Percentiles rank a stretch among this genome's conserved stretches.
phyloP scores from a whole-genome alignment of 2,797 vertebrate species.

The Hemitrygon akajei region DNA sequence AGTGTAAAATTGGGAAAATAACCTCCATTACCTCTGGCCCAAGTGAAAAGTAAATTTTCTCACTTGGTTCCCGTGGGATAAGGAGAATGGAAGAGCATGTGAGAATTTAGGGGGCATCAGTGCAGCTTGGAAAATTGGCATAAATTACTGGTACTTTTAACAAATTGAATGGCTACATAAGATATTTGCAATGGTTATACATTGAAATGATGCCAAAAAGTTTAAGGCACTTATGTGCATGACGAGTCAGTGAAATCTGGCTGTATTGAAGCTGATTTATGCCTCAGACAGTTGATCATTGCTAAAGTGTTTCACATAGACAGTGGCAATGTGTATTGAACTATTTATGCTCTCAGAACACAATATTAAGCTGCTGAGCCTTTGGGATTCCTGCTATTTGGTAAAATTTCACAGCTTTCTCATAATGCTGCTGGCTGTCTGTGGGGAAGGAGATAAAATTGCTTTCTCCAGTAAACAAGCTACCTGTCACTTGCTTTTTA shows the following conservation, averaged over 20 bases:
- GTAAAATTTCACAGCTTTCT: background rate
- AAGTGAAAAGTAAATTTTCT: background rate
- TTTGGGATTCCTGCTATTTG: background rate
- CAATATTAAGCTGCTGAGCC: background rate
- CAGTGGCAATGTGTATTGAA: background rate
- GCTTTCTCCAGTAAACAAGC: constrained; percentile 13
- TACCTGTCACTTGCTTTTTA: background rate
- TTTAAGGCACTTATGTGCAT: background rate
- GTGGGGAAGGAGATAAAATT: constrained; percentile 1
- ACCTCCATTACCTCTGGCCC: background rate
- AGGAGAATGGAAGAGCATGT: background rate
- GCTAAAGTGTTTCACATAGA: background rate
- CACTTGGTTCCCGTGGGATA: background rate
- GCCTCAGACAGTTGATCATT: background rate
- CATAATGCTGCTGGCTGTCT: background rate
- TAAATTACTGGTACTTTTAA: background rate
- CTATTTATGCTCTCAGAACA: background rate
- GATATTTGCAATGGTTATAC: background rate
- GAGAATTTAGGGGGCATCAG: background rate
- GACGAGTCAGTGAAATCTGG: background rate
- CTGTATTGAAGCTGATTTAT: background rate
- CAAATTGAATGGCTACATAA: background rate
- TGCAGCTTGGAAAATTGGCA: background rate
- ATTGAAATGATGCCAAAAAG: background rate
- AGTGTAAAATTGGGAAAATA: background rate